Percentiles rank a stretch among this genome's conserved stretches.
These are phyloP conservation scores for Nothoprocta pentlandii DNA, from an alignment of 2,113 vertebrate genomes.

Conservation along the genomic window DNA sequence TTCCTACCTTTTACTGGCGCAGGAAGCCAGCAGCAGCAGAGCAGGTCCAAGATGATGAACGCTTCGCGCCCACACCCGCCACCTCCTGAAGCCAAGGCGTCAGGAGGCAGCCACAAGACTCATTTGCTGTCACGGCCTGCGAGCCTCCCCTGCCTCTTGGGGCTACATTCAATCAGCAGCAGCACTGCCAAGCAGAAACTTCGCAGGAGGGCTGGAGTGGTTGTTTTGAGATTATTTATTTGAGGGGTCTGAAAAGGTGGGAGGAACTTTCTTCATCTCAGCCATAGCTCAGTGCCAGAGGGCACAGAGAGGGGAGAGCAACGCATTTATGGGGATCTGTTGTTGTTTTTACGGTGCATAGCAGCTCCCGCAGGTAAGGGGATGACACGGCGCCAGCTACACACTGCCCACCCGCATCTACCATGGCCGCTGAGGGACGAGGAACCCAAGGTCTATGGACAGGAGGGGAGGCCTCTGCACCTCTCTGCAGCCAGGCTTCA, in stretches of 20 bases:
- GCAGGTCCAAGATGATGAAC: constrained; percentile 32
- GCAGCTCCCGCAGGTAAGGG: not conserved
- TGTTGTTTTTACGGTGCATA: constrained; percentile 44
- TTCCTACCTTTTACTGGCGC: constrained; percentile 11
- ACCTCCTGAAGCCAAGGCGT: constrained; percentile 31
- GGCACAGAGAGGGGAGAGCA: not conserved
- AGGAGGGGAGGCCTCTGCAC: not conserved
- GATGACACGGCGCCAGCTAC: not conserved
- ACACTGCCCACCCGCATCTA: not conserved
- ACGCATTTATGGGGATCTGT: constrained; percentile 30
- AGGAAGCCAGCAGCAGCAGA: constrained; percentile 38
- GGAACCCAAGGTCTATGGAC: not conserved
- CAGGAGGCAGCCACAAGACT: constrained; percentile 17
- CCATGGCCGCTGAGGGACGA: not conserved
- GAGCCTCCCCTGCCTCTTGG: constrained; percentile 36
- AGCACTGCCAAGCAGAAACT: not conserved
- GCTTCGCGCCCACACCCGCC: constrained; percentile 26
- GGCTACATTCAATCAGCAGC: not conserved
- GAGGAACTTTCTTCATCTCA: constrained; percentile 17
- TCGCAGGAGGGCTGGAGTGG: not conserved
- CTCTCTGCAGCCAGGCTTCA: not conserved
- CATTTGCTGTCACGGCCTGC: constrained; percentile 6
- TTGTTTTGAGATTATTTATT: constrained; percentile 63
- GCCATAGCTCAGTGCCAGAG: constrained; percentile 52
- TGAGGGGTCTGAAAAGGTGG: constrained; percentile 5